These are phyloP conservation scores for Agriotes lineatus DNA, from an alignment of 2,888 invertebrate genomes.

Conservation along the genomic window DNA sequence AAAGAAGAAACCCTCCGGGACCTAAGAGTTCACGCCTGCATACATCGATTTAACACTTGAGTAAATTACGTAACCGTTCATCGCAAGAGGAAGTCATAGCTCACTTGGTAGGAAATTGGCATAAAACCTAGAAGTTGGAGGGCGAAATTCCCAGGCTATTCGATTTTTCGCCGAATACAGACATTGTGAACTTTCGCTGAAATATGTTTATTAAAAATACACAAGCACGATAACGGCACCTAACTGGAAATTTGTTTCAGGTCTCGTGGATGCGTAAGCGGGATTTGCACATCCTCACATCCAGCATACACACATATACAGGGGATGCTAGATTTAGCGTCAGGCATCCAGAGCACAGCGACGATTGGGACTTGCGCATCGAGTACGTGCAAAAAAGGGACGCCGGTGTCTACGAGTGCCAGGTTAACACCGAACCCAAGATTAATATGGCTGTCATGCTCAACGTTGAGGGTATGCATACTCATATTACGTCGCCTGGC, in stretches of 20 bases:
- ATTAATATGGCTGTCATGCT: constrained; percentile 86
- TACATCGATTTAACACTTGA: too few species aligned
- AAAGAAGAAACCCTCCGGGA: too few species aligned
- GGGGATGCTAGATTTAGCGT: constrained; percentile 90
- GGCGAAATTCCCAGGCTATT: too few species aligned
- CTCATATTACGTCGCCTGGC: constrained; percentile 23
- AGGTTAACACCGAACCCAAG: constrained; percentile 91
- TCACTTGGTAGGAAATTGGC: too few species aligned
- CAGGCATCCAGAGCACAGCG: constrained; percentile 84
- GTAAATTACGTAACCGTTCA: too few species aligned
- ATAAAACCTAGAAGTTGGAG: too few species aligned
- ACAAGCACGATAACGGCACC: too few species aligned
- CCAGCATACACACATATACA: constrained; percentile 87
- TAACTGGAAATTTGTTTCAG: constrained; percentile 71
- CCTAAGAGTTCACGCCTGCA: too few species aligned
- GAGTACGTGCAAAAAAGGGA: constrained; percentile 87
- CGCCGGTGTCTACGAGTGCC: constrained; percentile 89
- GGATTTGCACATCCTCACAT: constrained; percentile 87
- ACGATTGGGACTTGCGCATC: constrained; percentile 89
- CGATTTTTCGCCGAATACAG: too few species aligned
- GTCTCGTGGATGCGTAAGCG: constrained; percentile 87
- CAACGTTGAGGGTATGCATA: constrained; percentile 79
- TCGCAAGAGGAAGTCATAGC: too few species aligned
- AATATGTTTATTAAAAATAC: too few species aligned
- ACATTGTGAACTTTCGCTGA: too few species aligned